Conservation (phyloP, 2,113 vertebrate genomes). For the Sinocyclocheilus anshuiensis region DNA sequence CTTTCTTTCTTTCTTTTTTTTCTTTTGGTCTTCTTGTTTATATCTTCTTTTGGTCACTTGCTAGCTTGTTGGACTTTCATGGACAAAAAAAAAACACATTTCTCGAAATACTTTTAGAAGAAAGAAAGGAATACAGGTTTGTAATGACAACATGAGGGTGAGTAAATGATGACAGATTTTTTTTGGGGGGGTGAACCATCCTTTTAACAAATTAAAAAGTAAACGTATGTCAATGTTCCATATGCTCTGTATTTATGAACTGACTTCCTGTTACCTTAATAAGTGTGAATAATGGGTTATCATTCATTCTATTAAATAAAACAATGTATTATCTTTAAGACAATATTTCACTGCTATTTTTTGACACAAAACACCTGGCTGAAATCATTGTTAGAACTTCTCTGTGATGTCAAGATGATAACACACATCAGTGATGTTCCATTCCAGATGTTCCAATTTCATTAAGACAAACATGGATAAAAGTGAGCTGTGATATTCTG, state of each 20-base stretch:
- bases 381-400: neutral
- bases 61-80: too few relatives aligned
- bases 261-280: neutral
- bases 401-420: neutral
- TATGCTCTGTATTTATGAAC: neutral
- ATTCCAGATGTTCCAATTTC: neutral
- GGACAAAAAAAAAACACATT: too few relatives aligned
- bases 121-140: neutral
- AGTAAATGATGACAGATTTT: neutral
- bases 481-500: neutral
- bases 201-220: neutral
- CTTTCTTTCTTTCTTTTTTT: too few relatives aligned
- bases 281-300: neutral
- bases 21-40: too few relatives aligned
- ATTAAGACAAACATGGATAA: neutral
- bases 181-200: neutral
- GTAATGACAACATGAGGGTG: neutral
- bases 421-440: neutral
- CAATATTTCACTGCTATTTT: neutral
- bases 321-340: neutral
- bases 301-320: neutral
- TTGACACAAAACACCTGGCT: neutral
- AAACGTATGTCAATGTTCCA: neutral
- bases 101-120: neutral
- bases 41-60: too few relatives aligned